Base-by-base conservation (phyloP, 2,888 invertebrate species). In the Folsomia manolachei region DNA sequence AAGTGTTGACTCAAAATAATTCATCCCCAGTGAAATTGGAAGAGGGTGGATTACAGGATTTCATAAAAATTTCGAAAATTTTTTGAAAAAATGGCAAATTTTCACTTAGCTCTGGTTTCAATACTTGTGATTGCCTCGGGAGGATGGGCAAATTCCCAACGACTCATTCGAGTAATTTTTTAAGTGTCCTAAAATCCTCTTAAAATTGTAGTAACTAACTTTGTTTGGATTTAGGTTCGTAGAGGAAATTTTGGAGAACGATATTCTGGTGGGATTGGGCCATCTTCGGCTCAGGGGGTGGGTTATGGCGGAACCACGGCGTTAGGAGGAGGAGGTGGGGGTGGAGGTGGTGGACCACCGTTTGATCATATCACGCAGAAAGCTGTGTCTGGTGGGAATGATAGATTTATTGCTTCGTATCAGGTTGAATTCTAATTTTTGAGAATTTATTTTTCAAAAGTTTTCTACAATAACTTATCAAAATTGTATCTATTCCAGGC, bases 221-320 rank as follows among this genome's bases (percentile, higher is more conserved):
- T n/a, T n/a, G n/a, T 39, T 39, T 14, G 7, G 39, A 39, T 63
- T 23, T 19, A 73, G 79, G 79, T 79, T 24, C 73, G 75, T 23
- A 27, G 80, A 67, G 80, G 80, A 11, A 80, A 79, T 69, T 76
- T 75, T 51, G 80, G 80, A 0, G 75, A 76, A 63, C 61, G 80
- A 21, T 69, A 78, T 26, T 77, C 77, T 26, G 80, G 80, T 11
- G 78, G 79, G 0, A 27, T 78, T 19, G 72, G 75, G n/a, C 19
- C 71, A 19, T 51, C 60, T 61, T 25, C 67, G 23, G 27, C 68
- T 18, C 72, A 70, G 7, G 80, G 80, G 2, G 73, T 72, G n/a
- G 79, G 80, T 9, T 80, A 80, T 27, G 78, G 79, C 11, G 78
- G 78, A 0, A 76, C 76, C 1, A 78, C 78, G 53, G 65, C 77